Base-by-base conservation (phyloP, 2,888 invertebrate genomes). In the Pegoplata infirma region DNA sequence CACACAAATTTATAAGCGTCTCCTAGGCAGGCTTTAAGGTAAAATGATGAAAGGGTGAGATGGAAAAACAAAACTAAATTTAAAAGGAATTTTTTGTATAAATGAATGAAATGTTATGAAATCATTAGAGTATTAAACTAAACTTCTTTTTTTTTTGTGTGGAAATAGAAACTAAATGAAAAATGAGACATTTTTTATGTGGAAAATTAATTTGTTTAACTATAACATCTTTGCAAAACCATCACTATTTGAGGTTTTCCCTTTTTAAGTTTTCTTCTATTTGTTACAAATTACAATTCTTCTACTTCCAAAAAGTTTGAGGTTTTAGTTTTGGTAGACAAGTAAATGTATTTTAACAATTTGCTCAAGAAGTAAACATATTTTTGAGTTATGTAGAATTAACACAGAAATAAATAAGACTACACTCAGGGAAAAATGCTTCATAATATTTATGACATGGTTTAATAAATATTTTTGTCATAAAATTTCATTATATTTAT, bases 1-100 rank as follows among this genome's bases (percentile, higher is more conserved):
- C 83, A 84, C 84, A 84, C 84, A 84, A 85, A 85, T 84, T 40
- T 40, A 40, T 40, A 40, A 40, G 5, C 12, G 36, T 40, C 36
- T 40, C 36, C n/a, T 40, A 32, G 32, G 32, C 1, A 40, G 36
- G 36, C n/a, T 12, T 32, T 6, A 25, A 40, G n/a, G 3, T 1
- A n/a, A 25, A 25, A 6, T 25, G 6, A 6, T 25, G 25, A n/a
- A n/a, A 40, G 12, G 36, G 36, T 1, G n/a, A 40, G 0, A 40
- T 40, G 1, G 7, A 5, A 25, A n/a, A 40, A n/a, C 36, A n/a
- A 40, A 0, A 40, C 2, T n/a, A 40, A n/a, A 12, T 12, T 40
- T n/a, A 5, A n/a, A 40, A 25, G 25, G 3, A 12, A 0, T 40
- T 40, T 14, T 40, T 12, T 40, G 10, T 40, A n/a, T n/a, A 40